phyloP scores from a whole-genome alignment of 2,113 vertebrate species.

The Parus major region DNA sequence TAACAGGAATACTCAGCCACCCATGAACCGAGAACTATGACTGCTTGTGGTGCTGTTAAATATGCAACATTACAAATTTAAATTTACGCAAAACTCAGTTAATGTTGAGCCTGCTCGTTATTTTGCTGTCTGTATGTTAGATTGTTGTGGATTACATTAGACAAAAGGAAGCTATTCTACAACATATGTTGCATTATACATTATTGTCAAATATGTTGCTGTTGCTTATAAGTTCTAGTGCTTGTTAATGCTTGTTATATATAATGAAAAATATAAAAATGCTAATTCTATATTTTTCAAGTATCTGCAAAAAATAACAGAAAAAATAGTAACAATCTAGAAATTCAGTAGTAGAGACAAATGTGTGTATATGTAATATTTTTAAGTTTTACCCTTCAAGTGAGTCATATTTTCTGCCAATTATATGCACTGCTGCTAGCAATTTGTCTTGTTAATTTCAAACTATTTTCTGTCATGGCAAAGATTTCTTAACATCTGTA shows the following conservation, averaged over 20 bases:
- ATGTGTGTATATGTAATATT: not conserved
- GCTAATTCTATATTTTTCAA: not conserved
- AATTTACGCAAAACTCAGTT: not conserved
- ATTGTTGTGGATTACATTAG: not conserved
- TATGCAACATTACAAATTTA: not conserved
- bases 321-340: not conserved
- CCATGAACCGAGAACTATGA: not conserved
- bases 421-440: not conserved
- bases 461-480: not conserved
- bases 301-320: not conserved
- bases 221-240: not conserved
- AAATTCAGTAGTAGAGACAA: not conserved
- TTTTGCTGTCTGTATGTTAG: not conserved
- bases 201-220: not conserved
- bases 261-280: not conserved
- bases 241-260: not conserved
- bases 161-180: not conserved
- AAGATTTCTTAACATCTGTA: slow-evolving; percentile 1
- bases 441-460: slow-evolving; percentile 2
- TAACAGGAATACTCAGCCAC: not conserved
- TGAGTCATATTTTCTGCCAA: slow-evolving; percentile 18
- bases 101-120: not conserved
- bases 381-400: not conserved
- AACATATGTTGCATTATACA: not conserved
- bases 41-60: not conserved